phyloP scores from a whole-genome alignment of 2,888 invertebrate species.

The Deroplatys truncata region DNA sequence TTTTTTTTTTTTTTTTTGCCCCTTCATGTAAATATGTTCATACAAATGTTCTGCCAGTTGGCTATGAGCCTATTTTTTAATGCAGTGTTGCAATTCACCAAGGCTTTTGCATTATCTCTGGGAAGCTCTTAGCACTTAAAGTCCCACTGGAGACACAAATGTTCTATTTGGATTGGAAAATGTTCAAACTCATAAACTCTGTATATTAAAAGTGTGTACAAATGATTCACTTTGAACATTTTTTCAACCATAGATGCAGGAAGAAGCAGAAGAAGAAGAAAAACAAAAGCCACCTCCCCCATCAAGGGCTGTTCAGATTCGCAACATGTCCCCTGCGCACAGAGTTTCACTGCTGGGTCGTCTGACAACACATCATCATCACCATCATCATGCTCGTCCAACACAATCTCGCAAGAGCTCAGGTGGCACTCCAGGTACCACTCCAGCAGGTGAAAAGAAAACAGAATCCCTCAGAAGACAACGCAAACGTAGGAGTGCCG shows the following conservation, averaged over 20 bases:
- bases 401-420: constrained; percentile 26
- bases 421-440: constrained; percentile 5
- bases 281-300: not conserved
- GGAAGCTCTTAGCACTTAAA: no score
- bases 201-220: no score
- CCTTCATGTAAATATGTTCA: no score
- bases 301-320: constrained; percentile 22
- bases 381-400: constrained; percentile 2
- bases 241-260: not conserved
- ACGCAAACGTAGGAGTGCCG: constrained; percentile 58
- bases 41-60: no score
- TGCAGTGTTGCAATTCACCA: no score
- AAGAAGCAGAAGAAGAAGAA: constrained; percentile 25
- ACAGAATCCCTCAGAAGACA: constrained; percentile 46
- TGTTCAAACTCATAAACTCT: no score
- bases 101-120: no score
- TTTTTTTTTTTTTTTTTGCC: no score
- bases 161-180: no score
- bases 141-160: no score
- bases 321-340: constrained; percentile 30
- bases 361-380: constrained; percentile 25
- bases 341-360: constrained; percentile 31
- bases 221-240: no score
- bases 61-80: no score
- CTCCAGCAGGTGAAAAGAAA: constrained; percentile 39